A percentile compares a stretch with the other conserved stretches of the same genome.
Conservation (phyloP, 2,888 invertebrate genomes). For the Pheosia tremula region DNA sequence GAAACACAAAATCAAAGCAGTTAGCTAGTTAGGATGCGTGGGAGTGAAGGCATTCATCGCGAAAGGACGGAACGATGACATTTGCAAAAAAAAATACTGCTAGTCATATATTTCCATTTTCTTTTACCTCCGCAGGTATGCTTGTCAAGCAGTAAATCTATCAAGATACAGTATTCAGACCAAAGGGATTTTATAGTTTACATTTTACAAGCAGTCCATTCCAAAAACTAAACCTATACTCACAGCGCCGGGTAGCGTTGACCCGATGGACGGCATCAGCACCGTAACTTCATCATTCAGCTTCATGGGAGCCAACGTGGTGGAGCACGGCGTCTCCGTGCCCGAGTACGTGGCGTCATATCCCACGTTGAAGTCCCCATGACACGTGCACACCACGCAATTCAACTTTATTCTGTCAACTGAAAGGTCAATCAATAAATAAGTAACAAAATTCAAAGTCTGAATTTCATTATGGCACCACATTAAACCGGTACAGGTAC, state of each 20-base stretch:
- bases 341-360: constrained; percentile 57
- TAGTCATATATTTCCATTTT: not conserved
- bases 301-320: not conserved
- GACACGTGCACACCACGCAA: constrained; percentile 59
- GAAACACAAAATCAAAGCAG: not conserved
- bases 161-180: too few relatives aligned
- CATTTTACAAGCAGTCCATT: not conserved
- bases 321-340: constrained; percentile 21
- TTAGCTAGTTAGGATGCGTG: not conserved
- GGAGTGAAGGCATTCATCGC: not conserved
- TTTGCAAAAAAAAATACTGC: too few relatives aligned
- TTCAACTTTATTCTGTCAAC: constrained; percentile 26
- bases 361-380: constrained; percentile 74
- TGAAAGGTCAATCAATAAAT: constrained; percentile 11
- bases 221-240: not conserved
- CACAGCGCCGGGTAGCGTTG: not conserved
- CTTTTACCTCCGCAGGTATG: not conserved
- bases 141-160: too few relatives aligned
- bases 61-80: not conserved
- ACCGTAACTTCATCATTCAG: constrained; percentile 13
- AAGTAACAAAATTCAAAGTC: too few relatives aligned
- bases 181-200: too few relatives aligned
- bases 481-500: too few relatives aligned
- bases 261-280: constrained; percentile 14
- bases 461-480: too few relatives aligned